These are phyloP conservation scores for Protosalanx chinensis DNA, from an alignment of 2,797 vertebrate genomes.

Conservation along the genomic window DNA sequence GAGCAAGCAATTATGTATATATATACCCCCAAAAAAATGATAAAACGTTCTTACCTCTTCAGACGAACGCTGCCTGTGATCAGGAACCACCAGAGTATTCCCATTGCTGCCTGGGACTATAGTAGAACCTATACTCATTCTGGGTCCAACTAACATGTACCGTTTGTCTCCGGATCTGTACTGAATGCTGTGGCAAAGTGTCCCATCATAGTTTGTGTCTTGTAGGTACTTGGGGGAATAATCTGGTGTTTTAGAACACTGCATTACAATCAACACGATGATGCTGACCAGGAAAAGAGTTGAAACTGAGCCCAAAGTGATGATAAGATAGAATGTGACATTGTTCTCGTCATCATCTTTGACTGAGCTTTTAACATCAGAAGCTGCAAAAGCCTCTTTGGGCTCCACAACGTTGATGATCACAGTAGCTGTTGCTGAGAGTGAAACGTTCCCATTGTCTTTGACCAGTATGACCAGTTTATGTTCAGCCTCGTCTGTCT, in stretches of 20 bases:
- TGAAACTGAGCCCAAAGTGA: slow-evolving; percentile 44
- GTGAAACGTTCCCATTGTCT: slow-evolving; percentile 19
- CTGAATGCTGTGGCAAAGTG: slow-evolving; percentile 34
- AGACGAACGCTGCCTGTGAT: slow-evolving; percentile 17
- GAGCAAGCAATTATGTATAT: too few species aligned
- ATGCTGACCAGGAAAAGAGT: slow-evolving; percentile 41
- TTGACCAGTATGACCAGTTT: slow-evolving; percentile 18
- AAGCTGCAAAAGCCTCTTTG: slow-evolving; percentile 20
- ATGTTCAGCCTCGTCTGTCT: slow-evolving; percentile 13
- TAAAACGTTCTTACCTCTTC: slow-evolving; percentile 24
- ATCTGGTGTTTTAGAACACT: slow-evolving; percentile 23
- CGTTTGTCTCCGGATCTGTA: slow-evolving; percentile 46
- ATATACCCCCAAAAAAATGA: too few species aligned
- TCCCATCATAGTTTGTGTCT: slow-evolving; percentile 19
- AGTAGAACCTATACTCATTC: slow-evolving; percentile 51
- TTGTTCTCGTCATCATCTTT: slow-evolving; percentile 25
- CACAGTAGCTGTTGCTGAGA: slow-evolving; percentile 19
- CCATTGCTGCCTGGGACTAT: slow-evolving; percentile 43
- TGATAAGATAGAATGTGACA: slow-evolving; percentile 46
- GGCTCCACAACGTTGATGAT: slow-evolving; percentile 14
- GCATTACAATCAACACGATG: slow-evolving; percentile 36
- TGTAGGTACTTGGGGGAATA: slow-evolving; percentile 19
- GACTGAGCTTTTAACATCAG: slow-evolving; percentile 22
- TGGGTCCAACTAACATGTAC: slow-evolving; percentile 56
- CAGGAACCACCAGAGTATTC: slow-evolving; percentile 36